phyloP scores from a whole-genome alignment of 2,113 vertebrate species.

The Lampris incognitus region DNA sequence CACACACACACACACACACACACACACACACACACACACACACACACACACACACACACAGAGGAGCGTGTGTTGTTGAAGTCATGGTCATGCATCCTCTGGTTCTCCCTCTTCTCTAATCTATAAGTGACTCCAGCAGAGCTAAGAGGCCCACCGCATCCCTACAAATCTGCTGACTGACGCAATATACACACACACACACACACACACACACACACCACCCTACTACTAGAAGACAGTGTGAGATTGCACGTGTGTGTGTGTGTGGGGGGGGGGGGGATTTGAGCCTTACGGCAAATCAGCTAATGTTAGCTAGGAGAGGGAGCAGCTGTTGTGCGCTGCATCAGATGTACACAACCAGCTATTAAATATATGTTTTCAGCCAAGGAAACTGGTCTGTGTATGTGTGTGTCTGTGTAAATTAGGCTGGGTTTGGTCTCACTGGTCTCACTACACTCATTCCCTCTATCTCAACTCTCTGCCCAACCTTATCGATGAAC shows the following conservation, averaged over 20 bases:
- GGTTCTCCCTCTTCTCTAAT: slow-evolving; percentile 43
- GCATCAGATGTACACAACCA: no score
- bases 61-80: not conserved
- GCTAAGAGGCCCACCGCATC: slow-evolving; percentile 40
- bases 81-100: not conserved
- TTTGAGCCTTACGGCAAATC: no score
- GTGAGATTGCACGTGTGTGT: not conserved
- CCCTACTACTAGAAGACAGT: not conserved
- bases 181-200: slow-evolving; percentile 42
- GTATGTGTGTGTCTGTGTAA: no score
- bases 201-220: slow-evolving; percentile 11
- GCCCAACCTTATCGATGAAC: no score
- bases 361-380: no score
- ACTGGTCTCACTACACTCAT: no score
- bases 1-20: slow-evolving; percentile 28
- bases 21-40: slow-evolving; percentile 24
- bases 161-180: slow-evolving; percentile 59
- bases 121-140: slow-evolving; percentile 68
- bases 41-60: slow-evolving; percentile 17
- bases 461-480: no score
- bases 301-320: no score
- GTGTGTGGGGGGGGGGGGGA: not conserved
- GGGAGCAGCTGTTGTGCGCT: no score
- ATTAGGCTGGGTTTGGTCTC: no score
- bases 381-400: no score